Percentiles rank a stretch among this genome's conserved stretches.
These are phyloP conservation scores for Calyptommatus sinebrachiatus DNA, from an alignment of 2,113 vertebrate genomes.

Conservation along the genomic window DNA sequence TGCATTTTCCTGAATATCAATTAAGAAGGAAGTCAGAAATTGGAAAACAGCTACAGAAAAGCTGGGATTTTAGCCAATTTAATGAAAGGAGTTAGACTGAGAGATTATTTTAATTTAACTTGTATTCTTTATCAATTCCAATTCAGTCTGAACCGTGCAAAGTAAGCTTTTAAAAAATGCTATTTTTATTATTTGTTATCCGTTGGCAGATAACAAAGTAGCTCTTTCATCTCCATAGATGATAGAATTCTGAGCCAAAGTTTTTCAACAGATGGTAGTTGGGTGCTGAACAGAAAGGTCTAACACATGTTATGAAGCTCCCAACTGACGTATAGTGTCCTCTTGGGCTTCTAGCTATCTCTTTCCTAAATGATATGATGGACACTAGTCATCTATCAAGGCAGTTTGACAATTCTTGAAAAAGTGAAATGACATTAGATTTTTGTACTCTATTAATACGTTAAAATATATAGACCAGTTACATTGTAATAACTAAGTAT, in stretches of 20 bases:
- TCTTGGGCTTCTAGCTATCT: conserved; percentile 30
- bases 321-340: conserved; percentile 26
- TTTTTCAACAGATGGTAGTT: conserved; percentile 62
- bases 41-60: conserved; percentile 42
- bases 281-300: conserved; percentile 48
- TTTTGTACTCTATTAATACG: neutral
- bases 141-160: neutral
- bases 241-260: conserved; percentile 59
- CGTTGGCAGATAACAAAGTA: conserved; percentile 12
- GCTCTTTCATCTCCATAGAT: neutral
- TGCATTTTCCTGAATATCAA: conserved; percentile 64
- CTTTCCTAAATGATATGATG: conserved; percentile 30
- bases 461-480: neutral
- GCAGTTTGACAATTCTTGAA: conserved; percentile 38
- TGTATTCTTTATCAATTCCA: conserved; percentile 12
- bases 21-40: conserved; percentile 37
- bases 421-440: conserved; percentile 6
- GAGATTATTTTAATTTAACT: neutral
- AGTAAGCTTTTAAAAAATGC: neutral
- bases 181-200: fast-evolving
- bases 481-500: neutral
- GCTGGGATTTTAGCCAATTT: conserved; percentile 9
- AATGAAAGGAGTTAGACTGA: neutral
- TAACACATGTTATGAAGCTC: conserved; percentile 49
- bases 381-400: conserved; percentile 60